These are phyloP conservation scores for Lepisosteus osseus DNA, from an alignment of 2,113 vertebrate species.

Conservation along the genomic window DNA sequence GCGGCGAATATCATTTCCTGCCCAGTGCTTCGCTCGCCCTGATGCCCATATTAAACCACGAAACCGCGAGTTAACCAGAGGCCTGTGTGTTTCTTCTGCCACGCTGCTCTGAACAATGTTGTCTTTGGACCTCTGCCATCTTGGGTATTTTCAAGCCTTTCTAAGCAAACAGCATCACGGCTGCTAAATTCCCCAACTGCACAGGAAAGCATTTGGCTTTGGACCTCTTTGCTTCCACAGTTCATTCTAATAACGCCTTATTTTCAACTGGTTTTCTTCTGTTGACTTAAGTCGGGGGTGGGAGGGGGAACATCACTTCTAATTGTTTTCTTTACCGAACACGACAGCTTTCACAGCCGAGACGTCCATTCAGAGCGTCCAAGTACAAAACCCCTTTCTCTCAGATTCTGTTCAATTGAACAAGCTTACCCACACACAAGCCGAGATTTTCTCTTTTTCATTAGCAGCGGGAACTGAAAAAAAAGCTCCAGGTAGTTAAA, in stretches of 20 bases:
- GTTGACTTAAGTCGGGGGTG: slow-evolving; percentile 41
- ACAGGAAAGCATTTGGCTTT: slow-evolving; percentile 36
- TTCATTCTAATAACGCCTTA: slow-evolving; percentile 35
- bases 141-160: slow-evolving; percentile 38
- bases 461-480: slow-evolving; percentile 1
- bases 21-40: slow-evolving; percentile 30
- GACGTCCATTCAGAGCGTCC: slow-evolving; percentile 32
- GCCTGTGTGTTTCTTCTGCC: slow-evolving; percentile 37
- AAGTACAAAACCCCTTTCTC: slow-evolving; percentile 42
- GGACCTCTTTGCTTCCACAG: slow-evolving; percentile 36
- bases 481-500: too few relatives aligned
- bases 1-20: slow-evolving; percentile 41
- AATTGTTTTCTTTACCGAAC: slow-evolving; percentile 39
- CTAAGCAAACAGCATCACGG: slow-evolving; percentile 46
- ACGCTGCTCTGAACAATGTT: slow-evolving; percentile 37
- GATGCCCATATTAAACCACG: slow-evolving; percentile 28
- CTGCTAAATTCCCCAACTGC: slow-evolving; percentile 43
- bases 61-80: slow-evolving; percentile 28
- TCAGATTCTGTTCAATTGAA: slow-evolving; percentile 49
- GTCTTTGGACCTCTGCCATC: slow-evolving; percentile 38
- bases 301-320: slow-evolving; percentile 40
- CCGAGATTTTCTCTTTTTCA: slow-evolving; percentile 35
- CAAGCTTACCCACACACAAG: slow-evolving; percentile 22
- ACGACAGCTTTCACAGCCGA: slow-evolving; percentile 23
- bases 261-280: slow-evolving; percentile 40